These are phyloP conservation scores for Aptenodytes patagonicus DNA, from an alignment of 2,113 vertebrate species.

Conservation along the genomic window DNA sequence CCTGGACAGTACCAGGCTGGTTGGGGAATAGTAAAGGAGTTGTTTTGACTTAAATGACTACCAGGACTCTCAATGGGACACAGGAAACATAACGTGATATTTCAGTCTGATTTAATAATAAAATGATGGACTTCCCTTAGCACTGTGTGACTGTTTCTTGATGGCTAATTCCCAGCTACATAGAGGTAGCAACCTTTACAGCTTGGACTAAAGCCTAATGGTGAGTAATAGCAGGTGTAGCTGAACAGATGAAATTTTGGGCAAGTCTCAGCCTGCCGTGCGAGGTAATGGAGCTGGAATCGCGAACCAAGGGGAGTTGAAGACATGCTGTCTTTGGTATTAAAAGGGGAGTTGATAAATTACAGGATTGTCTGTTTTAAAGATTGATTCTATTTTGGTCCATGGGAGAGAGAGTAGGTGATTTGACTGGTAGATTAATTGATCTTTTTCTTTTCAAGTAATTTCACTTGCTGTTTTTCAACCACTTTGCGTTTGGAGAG, in stretches of 20 bases:
- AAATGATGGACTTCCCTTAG: not conserved
- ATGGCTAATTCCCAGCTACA: not conserved
- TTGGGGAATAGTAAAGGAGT: not conserved
- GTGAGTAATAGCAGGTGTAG: not conserved
- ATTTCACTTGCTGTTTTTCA: not conserved
- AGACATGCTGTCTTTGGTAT: not conserved
- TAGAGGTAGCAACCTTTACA: not conserved
- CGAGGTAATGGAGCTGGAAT: not conserved
- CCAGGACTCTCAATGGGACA: not conserved
- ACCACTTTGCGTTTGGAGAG: not conserved
- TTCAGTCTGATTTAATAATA: not conserved
- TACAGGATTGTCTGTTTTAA: not conserved
- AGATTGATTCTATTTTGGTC: not conserved
- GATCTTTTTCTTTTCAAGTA: not conserved
- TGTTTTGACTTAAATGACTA: not conserved
- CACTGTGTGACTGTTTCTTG: not conserved
- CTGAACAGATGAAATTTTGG: not conserved
- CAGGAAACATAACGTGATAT: not conserved
- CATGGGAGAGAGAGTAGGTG: not conserved
- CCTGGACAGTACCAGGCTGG: not conserved
- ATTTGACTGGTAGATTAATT: not conserved
- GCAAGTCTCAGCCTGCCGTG: not conserved
- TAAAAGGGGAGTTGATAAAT: not conserved
- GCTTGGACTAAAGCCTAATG: not conserved
- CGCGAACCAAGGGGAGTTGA: not conserved